Percentiles rank a stretch among this genome's conserved stretches.
phyloP scores from a whole-genome alignment of 1,140 invertebrate species.

The Calephelis virginiensis region DNA sequence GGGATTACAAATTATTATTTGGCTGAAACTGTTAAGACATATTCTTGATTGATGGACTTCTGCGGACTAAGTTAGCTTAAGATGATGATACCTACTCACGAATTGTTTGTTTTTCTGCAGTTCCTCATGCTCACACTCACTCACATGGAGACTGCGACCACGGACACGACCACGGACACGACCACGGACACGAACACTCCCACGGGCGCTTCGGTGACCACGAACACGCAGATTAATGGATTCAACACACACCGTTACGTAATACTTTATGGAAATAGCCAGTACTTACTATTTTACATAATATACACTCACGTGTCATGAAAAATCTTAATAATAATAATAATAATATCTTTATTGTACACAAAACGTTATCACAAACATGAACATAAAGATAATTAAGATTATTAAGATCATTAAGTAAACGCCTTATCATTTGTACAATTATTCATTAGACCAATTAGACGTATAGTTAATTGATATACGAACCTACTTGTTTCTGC shows the following conservation, averaged over 20 bases:
- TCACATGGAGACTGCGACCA: conserved; percentile 38
- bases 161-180: conserved; percentile 36
- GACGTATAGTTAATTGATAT: neutral
- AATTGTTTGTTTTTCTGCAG: conserved; percentile 42
- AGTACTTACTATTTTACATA: neutral
- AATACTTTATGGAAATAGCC: neutral
- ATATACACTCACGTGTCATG: neutral
- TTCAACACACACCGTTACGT: neutral
- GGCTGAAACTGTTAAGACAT: neutral
- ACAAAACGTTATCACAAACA: too few relatives aligned
- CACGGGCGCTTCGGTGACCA: conserved; percentile 24
- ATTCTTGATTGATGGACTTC: neutral
- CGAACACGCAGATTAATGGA: conserved; percentile 6
- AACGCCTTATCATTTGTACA: neutral
- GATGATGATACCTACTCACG: too few relatives aligned
- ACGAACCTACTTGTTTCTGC: neutral
- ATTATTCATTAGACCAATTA: too few relatives aligned
- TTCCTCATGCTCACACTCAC: conserved; percentile 31
- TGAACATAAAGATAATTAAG: too few relatives aligned
- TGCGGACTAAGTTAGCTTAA: neutral
- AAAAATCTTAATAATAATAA: too few relatives aligned
- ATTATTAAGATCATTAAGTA: too few relatives aligned
- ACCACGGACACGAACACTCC: conserved; percentile 36
- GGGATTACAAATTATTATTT: too few relatives aligned
- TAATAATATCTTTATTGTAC: too few relatives aligned